These are phyloP conservation scores for Rhagonycha fulva DNA, from an alignment of 2,888 invertebrate species.

Conservation along the genomic window DNA sequence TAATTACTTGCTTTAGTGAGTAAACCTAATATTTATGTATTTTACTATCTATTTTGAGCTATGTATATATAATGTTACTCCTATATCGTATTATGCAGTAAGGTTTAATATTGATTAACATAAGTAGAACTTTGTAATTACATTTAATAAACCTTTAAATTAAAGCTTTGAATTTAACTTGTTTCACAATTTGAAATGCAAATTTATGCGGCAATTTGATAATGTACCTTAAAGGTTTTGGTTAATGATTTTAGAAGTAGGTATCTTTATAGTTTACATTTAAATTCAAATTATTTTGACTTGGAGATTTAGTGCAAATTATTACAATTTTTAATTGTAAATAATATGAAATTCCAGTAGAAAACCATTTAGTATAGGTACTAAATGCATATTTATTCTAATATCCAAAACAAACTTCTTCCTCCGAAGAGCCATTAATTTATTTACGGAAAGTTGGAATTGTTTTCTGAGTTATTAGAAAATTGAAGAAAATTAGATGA, in stretches of 20 bases:
- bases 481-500: not conserved
- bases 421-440: not conserved
- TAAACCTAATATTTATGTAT: not conserved
- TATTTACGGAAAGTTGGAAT: not conserved
- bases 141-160: not conserved
- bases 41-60: not conserved
- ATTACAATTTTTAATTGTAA: not conserved
- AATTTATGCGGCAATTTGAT: conserved; percentile 4
- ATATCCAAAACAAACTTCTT: not conserved
- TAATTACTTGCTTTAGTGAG: not conserved
- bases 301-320: not conserved
- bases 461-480: not conserved
- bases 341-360: not conserved
- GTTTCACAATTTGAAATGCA: conserved; percentile 1
- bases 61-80: not conserved
- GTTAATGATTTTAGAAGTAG: conserved; percentile 2
- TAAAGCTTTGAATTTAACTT: conserved; percentile 5
- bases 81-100: not conserved
- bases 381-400: not conserved
- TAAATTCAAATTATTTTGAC: conserved; percentile 2
- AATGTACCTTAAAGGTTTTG: conserved; percentile 4
- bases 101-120: not conserved
- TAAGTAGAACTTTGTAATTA: conserved; percentile 4
- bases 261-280: conserved; percentile 3
- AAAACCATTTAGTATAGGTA: not conserved